Evolutionary conservation across 2,113 vertebrate genomes (phyloP).

Genomic region (Phylloscopus trochiloides): DNA sequence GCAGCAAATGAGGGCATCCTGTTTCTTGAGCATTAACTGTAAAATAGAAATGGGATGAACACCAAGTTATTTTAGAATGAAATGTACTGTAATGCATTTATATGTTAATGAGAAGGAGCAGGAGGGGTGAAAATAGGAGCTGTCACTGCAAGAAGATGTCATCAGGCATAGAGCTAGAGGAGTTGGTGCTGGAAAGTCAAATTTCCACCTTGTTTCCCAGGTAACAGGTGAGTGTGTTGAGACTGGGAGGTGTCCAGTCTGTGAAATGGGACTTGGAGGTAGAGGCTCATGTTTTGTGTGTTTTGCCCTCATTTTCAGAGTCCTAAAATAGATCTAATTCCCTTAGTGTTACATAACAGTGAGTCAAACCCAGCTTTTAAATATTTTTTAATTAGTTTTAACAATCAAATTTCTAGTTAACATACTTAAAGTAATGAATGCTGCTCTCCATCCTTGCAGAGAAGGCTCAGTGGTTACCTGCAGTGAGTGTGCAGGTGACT

Average conservation of each 20-base stretch:
- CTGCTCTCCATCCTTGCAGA: neutral
- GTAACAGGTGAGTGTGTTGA: neutral
- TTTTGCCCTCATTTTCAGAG: constrained; percentile 1
- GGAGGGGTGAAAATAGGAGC: neutral
- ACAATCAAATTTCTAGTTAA: neutral
- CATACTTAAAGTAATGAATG: neutral
- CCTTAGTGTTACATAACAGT: neutral
- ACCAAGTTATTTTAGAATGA: neutral
- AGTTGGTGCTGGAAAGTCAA: neutral
- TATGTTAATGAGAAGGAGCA: neutral
- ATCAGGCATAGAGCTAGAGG: neutral
- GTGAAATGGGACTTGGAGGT: neutral
- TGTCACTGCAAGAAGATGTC: neutral
- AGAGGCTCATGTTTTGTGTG: neutral
- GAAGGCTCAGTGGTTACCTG: neutral
- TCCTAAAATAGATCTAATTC: constrained; percentile 1
- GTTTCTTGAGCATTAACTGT: neutral
- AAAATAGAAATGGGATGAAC: neutral
- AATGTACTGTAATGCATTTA: neutral
- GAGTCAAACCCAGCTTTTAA: neutral
- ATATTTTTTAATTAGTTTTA: neutral
- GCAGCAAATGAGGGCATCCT: neutral
- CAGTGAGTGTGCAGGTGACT: neutral
- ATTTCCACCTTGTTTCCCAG: neutral
- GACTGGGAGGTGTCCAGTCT: neutral